Evolutionary conservation across 2,888 invertebrate genomes (phyloP).

Genomic region (Ophion obscuratus): DNA sequence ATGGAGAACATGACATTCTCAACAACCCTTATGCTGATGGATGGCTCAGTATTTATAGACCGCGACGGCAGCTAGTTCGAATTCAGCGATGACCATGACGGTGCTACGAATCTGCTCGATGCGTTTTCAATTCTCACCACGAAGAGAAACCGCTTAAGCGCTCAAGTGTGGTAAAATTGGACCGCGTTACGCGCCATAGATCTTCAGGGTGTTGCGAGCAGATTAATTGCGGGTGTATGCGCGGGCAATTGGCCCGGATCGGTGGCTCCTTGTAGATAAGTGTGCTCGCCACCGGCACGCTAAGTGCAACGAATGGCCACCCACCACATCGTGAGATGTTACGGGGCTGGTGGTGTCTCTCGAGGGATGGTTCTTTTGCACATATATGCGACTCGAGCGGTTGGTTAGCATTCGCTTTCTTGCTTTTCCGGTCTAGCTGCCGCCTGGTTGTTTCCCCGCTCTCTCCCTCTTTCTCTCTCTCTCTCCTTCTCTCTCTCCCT

Average conservation of each 20-base stretch:
- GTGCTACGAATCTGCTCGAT: not conserved
- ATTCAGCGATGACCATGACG: not conserved
- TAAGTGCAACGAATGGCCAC: slow-evolving; percentile 72
- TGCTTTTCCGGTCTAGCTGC: slow-evolving; percentile 33
- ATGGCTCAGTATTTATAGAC: too few relatives aligned
- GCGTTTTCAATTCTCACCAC: not conserved
- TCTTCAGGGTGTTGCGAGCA: slow-evolving; percentile 56
- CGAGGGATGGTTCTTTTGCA: slow-evolving; percentile 22
- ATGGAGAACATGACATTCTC: too few relatives aligned
- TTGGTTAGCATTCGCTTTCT: slow-evolving; percentile 29
- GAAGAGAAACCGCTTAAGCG: not conserved
- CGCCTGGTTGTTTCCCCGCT: not conserved
- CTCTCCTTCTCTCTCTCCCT: slow-evolving; percentile 16
- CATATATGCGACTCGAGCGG: slow-evolving; percentile 18
- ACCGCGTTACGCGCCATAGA: slow-evolving; percentile 26
- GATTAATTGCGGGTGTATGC: slow-evolving; percentile 68
- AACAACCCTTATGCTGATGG: too few relatives aligned
- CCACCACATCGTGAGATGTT: slow-evolving; percentile 40
- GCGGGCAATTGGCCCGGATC: slow-evolving; percentile 69
- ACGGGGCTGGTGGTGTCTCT: not conserved
- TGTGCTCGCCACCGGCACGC: slow-evolving; percentile 59
- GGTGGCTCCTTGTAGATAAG: slow-evolving; percentile 71
- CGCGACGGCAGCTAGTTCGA: too few relatives aligned
- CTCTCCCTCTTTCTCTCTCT: slow-evolving; percentile 15
- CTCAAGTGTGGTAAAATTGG: slow-evolving; percentile 7